Base-by-base conservation (phyloP, 1,140 invertebrate species). In the Harlomillsia oculata region DNA sequence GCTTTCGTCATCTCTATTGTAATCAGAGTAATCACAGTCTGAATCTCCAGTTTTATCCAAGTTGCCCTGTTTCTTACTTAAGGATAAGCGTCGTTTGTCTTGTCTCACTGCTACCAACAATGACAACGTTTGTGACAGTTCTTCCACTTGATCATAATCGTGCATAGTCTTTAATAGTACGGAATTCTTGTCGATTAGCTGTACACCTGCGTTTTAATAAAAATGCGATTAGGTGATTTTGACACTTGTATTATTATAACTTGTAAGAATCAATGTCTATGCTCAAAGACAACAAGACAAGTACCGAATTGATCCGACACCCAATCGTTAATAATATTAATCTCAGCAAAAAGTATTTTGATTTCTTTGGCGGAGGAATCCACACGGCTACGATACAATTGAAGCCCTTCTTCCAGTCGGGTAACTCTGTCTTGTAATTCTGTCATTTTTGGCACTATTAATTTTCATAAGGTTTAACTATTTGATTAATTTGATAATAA, bases 131-230 rank as follows among this genome's bases (percentile, higher is more conserved):
- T 23, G n/a, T 1, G 53, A 56, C 4, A 56, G 29, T 23, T 56
- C 53, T 16, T 32, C 21, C 3, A 56, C 53, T 16, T 56, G 25
- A n/a, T 56, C 53, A 49, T 48, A 56, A 36, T 56, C 53, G 25
- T 56, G 44, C 30, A 56, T 56, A 3, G 43, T 23, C 21, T 45
- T 44, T 25, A 20, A 54, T 9, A 54, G 26, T 21, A 34, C 39
- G 1, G 53, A 56, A n/a, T 56, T 56, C 23, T 48, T 56, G 45
- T 56, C 49, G 32, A 56, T 32, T n/a, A 57, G 45, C 36, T 57
- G 28, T 11, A 50, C 39, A 36, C 46, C 55, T 57, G 39, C 6
- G 46, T 45, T 0, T 3, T 5, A 4, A 28, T 5, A 43, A 16
- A 34, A 20, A 20, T 11, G 46, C 6, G 20, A 14, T 50, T 6